Evolutionary conservation across 1,140 invertebrate species (phyloP).

Genomic region (Holcopasites calliopsidis): DNA sequence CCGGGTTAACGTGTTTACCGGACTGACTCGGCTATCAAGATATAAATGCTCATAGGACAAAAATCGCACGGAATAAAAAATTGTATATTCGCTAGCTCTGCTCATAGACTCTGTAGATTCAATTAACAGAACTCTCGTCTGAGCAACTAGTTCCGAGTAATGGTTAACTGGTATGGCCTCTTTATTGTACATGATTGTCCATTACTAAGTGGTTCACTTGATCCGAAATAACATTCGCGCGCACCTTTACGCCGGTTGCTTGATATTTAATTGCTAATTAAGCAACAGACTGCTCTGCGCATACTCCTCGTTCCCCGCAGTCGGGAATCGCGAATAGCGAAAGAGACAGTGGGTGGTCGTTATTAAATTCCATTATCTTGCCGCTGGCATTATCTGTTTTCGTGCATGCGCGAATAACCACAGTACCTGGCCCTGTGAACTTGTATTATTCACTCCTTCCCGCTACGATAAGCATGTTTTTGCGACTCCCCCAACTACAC

Average conservation of each 20-base stretch:
- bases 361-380: slow-evolving; percentile 62
- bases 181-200: slow-evolving; percentile 67
- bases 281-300: slow-evolving; percentile 46
- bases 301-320: not conserved
- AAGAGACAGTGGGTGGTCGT: slow-evolving; percentile 27
- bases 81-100: no score
- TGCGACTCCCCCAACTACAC: slow-evolving; percentile 13
- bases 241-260: slow-evolving; percentile 55
- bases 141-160: slow-evolving; percentile 7
- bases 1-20: no score
- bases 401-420: slow-evolving; percentile 50
- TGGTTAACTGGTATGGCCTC: slow-evolving; percentile 41
- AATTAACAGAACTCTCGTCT: not conserved
- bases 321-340: slow-evolving; percentile 6
- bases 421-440: slow-evolving; percentile 16
- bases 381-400: slow-evolving; percentile 49
- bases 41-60: no score
- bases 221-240: slow-evolving; percentile 65
- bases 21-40: no score
- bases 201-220: slow-evolving; percentile 54
- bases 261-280: slow-evolving; percentile 71
- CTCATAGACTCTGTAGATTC: not conserved
- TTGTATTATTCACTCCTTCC: slow-evolving; percentile 33
- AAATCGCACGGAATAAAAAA: no score
- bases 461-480: slow-evolving; percentile 43